Evolutionary conservation across 2,888 invertebrate species (phyloP).

Genomic region (Chrysolina oricalcia): DNA sequence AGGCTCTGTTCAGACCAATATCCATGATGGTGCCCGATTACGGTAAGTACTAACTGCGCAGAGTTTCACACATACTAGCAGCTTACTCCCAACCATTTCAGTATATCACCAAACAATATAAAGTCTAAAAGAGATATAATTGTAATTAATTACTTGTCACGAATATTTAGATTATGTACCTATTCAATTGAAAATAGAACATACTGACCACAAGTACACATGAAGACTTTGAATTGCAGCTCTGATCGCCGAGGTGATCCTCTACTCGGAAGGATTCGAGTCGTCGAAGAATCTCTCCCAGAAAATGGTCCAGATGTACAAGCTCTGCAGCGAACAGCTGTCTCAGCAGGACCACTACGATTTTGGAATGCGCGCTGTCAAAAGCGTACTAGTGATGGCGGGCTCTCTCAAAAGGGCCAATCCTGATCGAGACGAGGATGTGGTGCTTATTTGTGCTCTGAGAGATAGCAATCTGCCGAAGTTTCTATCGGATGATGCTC

Average conservation of each 20-base stretch:
- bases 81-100: too few relatives aligned
- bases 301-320: slow-evolving; percentile 96
- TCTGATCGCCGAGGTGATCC: slow-evolving; percentile 90
- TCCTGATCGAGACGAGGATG: slow-evolving; percentile 89
- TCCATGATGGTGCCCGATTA: slow-evolving; percentile 96
- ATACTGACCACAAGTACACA: too few relatives aligned
- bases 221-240: slow-evolving; percentile 71
- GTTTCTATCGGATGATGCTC: slow-evolving; percentile 88
- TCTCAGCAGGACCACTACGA: slow-evolving; percentile 95
- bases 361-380: slow-evolving; percentile 95
- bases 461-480: slow-evolving; percentile 94
- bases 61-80: too few relatives aligned
- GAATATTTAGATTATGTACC: too few relatives aligned
- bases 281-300: slow-evolving; percentile 89
- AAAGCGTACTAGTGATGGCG: slow-evolving; percentile 94
- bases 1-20: slow-evolving; percentile 89
- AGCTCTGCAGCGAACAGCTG: slow-evolving; percentile 91
- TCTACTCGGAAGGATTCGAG: slow-evolving; percentile 95
- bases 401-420: slow-evolving; percentile 89
- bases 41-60: slow-evolving; percentile 73
- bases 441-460: slow-evolving; percentile 87
- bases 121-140: too few relatives aligned
- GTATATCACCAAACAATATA: too few relatives aligned
- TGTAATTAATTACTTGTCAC: too few relatives aligned
- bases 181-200: too few relatives aligned